phyloP scores from a whole-genome alignment of 2,888 invertebrate genomes.

The Apotomis capreana region DNA sequence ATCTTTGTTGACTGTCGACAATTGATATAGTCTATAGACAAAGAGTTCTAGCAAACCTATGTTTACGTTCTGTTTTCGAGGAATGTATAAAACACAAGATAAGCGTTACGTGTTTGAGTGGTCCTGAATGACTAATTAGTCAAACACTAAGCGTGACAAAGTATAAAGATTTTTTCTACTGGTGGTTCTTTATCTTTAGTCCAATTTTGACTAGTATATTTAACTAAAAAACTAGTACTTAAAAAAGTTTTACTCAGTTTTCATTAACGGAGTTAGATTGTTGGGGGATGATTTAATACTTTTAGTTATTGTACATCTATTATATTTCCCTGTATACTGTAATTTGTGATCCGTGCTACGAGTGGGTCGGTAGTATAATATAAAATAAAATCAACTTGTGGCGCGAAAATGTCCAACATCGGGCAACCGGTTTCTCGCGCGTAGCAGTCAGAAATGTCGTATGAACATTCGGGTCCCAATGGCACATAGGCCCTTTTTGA shows the following conservation, averaged over 20 bases:
- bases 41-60: background rate
- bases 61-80: background rate
- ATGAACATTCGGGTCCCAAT: background rate
- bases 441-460: slow-evolving; percentile 3
- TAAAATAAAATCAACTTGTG: background rate
- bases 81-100: background rate
- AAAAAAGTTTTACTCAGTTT: no score
- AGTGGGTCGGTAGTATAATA: no score
- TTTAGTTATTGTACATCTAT: no score
- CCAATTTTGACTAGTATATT: background rate
- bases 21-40: background rate
- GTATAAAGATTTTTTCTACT: background rate
- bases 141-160: background rate
- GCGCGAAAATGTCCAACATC: slow-evolving; percentile 26
- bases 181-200: background rate
- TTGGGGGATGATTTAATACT: no score
- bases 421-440: slow-evolving; percentile 31
- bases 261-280: no score
- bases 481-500: slow-evolving; percentile 15
- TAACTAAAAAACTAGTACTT: no score
- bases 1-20: background rate
- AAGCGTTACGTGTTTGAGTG: background rate
- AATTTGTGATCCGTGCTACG: no score
- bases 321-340: no score
- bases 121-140: background rate